Evolutionary conservation across 2,113 vertebrate genomes (phyloP).

Genomic region (Cettia cetti): DNA sequence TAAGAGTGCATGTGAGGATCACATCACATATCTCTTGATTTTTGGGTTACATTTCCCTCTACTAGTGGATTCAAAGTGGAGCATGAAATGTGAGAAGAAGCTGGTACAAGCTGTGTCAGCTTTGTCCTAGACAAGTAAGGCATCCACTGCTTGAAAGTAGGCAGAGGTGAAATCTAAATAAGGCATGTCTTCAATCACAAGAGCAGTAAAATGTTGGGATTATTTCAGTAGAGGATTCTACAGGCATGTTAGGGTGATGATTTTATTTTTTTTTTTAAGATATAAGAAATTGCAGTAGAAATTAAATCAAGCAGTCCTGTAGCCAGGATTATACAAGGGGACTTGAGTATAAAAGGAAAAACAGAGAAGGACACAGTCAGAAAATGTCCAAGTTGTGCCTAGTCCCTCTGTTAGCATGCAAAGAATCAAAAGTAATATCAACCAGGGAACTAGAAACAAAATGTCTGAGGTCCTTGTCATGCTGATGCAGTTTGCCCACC

Average conservation of each 20-base stretch:
- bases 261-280: background rate
- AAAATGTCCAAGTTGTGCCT: background rate
- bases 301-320: background rate
- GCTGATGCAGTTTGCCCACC: background rate
- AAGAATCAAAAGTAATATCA: background rate
- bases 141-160: background rate
- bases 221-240: background rate
- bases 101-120: background rate
- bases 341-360: background rate
- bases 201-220: background rate
- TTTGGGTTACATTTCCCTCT: slow-evolving; percentile 40
- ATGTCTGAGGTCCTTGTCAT: background rate
- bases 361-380: background rate
- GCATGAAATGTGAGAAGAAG: slow-evolving; percentile 16
- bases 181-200: background rate
- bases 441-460: background rate
- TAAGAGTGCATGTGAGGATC: background rate
- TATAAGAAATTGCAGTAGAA: background rate
- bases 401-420: background rate
- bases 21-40: background rate
- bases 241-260: background rate
- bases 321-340: background rate
- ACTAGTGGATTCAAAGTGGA: background rate
- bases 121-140: background rate
- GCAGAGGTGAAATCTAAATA: background rate